Conservation (phyloP, 2,797 vertebrate species). For the Margarornis squamiger region DNA sequence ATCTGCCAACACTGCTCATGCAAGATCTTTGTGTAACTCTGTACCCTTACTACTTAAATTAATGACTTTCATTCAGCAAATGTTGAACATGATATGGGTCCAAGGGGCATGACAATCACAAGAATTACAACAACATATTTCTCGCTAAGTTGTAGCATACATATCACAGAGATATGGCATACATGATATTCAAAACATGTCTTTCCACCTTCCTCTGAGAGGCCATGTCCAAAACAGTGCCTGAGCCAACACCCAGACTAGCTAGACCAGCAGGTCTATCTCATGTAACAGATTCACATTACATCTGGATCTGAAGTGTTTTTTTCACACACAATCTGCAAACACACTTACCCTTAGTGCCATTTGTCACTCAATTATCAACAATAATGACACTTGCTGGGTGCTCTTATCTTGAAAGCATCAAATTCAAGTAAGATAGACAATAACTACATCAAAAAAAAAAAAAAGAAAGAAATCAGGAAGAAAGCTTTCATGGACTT, state of each 20-base stretch:
- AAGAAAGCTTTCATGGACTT: neutral
- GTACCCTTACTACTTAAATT: neutral
- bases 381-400: neutral
- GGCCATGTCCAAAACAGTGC: no score
- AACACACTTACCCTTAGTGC: neutral
- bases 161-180: accelerated
- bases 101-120: neutral
- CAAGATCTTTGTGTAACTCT: neutral
- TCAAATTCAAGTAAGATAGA: neutral
- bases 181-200: accelerated
- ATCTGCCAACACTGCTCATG: neutral
- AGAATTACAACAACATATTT: neutral
- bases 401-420: neutral
- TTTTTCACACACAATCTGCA: neutral
- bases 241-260: neutral
- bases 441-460: neutral
- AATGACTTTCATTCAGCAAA: neutral
- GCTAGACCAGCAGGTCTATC: neutral
- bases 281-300: neutral
- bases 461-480: neutral
- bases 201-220: neutral
- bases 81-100: neutral
- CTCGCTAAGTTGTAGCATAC: neutral
- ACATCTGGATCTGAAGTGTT: neutral
- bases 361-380: neutral